phyloP scores from a whole-genome alignment of 2,797 vertebrate species.

The Phrynocephalus vlangalii region DNA sequence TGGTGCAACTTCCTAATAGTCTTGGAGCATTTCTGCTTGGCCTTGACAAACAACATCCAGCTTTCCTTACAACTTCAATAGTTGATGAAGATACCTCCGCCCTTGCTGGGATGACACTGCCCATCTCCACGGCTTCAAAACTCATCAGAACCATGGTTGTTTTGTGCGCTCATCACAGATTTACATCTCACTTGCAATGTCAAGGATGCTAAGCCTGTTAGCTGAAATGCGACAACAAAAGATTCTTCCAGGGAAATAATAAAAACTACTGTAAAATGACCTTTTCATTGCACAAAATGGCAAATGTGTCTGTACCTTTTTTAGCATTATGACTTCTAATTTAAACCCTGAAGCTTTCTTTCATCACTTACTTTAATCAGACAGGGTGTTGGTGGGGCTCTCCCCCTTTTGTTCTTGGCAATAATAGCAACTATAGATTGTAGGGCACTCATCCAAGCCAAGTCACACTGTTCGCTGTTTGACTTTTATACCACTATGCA shows the following conservation, averaged over 20 bases:
- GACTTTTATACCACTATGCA: not conserved
- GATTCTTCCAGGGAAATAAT: not conserved
- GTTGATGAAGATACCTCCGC: too few species aligned
- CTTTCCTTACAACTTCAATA: not conserved
- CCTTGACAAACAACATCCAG: not conserved
- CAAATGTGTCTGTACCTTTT: not conserved
- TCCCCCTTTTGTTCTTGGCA: not conserved
- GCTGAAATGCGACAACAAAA: not conserved
- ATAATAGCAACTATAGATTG: not conserved
- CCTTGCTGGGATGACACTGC: not conserved
- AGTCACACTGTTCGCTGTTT: not conserved
- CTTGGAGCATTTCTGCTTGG: not conserved
- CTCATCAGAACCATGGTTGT: not conserved
- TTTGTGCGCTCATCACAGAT: too few species aligned
- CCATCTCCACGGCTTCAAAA: not conserved
- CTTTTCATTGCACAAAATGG: constrained; percentile 19
- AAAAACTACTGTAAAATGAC: not conserved
- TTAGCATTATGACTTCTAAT: not conserved
- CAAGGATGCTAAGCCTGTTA: not conserved
- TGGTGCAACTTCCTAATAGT: not conserved
- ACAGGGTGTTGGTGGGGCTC: not conserved
- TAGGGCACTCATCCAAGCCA: not conserved
- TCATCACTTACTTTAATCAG: constrained; percentile 23
- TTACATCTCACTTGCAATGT: not conserved
- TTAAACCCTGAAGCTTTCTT: constrained; percentile 16